phyloP scores from a whole-genome alignment of 2,888 invertebrate genomes.

The Caenorhabditis japonica region DNA sequence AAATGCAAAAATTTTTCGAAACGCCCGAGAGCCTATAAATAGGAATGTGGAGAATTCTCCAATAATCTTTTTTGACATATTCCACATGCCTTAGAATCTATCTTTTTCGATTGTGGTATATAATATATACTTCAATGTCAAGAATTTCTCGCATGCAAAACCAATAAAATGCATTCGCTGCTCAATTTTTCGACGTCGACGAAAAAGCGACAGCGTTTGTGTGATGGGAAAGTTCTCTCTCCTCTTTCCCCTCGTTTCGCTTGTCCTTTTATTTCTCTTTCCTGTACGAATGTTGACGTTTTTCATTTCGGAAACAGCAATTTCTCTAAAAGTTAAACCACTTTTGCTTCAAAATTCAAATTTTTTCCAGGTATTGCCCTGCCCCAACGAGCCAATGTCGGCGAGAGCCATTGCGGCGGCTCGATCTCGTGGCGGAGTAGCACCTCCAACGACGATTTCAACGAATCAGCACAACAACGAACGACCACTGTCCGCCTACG shows the following conservation, averaged over 20 bases:
- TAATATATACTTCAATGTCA: too few species aligned
- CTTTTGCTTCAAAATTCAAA: too few species aligned
- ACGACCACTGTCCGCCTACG: conserved; percentile 53
- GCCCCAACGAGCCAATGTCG: conserved; percentile 36
- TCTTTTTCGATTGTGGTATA: too few species aligned
- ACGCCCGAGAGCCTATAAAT: too few species aligned
- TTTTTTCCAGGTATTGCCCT: conserved; percentile 17
- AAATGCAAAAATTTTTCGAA: too few species aligned
- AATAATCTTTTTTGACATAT: too few species aligned
- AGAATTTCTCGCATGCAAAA: conserved; percentile 26
- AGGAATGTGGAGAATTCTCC: too few species aligned
- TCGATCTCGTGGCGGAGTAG: conserved; percentile 10
- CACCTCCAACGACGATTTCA: neutral
- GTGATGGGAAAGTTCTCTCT: neutral
- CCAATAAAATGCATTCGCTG: conserved; percentile 36
- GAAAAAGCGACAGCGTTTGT: too few species aligned
- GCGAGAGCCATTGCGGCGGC: conserved; percentile 51
- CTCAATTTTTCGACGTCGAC: conserved; percentile 8
- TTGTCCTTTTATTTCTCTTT: neutral
- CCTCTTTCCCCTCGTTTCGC: neutral
- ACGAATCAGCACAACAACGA: conserved; percentile 24
- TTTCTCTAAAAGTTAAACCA: too few species aligned
- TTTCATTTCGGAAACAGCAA: too few species aligned
- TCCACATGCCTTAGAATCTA: too few species aligned
- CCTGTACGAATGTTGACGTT: too few species aligned